These are phyloP conservation scores for Anarrhichthys ocellatus DNA, from an alignment of 2,113 vertebrate genomes.

Conservation along the genomic window DNA sequence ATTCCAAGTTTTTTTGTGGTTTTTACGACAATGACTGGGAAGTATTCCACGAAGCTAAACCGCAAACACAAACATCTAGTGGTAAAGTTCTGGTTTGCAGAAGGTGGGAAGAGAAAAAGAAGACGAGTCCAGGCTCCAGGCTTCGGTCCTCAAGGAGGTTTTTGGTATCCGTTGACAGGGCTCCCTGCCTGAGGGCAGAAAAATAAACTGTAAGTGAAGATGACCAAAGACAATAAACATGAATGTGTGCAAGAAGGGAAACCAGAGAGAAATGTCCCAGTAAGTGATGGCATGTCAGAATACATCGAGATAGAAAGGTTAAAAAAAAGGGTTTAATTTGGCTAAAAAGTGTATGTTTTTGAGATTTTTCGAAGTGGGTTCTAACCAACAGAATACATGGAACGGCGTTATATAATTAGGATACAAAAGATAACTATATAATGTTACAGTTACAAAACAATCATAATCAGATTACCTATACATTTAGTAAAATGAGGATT, in stretches of 20 bases:
- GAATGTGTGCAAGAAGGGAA: slow-evolving; percentile 30
- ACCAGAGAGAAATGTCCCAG: slow-evolving; percentile 31
- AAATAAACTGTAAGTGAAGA: slow-evolving; percentile 62
- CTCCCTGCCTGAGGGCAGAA: slow-evolving; percentile 72
- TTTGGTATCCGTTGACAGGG: slow-evolving; percentile 65
- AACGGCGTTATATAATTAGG: too few species aligned
- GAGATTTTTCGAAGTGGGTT: not conserved
- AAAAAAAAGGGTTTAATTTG: not conserved
- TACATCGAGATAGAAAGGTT: not conserved
- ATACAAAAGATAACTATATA: too few species aligned
- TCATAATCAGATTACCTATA: too few species aligned
- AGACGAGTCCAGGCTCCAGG: slow-evolving; percentile 33
- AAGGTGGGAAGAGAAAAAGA: slow-evolving; percentile 48
- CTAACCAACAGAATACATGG: not conserved
- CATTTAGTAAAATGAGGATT: too few species aligned
- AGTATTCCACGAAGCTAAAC: slow-evolving; percentile 21
- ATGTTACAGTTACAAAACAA: too few species aligned
- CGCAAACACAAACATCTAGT: slow-evolving; percentile 33
- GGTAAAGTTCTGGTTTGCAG: slow-evolving; percentile 40
- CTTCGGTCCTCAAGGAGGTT: slow-evolving; percentile 78
- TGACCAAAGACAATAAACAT: slow-evolving; percentile 59
- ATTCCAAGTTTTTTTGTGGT: slow-evolving; percentile 19
- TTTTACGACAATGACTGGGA: slow-evolving; percentile 51
- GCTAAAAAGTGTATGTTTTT: not conserved
- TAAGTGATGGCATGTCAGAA: slow-evolving; percentile 1